phyloP scores from a whole-genome alignment of 2,888 invertebrate genomes.

The Aporophyla lueneburgensis region DNA sequence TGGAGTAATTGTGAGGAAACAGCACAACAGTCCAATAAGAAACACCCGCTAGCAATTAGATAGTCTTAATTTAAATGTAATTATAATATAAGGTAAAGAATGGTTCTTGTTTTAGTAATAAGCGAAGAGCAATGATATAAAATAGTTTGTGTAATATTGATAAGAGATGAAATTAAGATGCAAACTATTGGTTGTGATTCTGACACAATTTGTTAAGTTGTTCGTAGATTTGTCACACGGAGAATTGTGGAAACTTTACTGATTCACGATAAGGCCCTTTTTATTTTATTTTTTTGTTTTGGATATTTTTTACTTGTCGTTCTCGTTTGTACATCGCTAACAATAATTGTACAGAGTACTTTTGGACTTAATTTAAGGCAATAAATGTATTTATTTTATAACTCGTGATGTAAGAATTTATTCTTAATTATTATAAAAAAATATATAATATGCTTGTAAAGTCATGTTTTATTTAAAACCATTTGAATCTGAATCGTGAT shows the following conservation, averaged over 20 bases:
- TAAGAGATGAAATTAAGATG: slow-evolving; percentile 90
- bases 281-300: slow-evolving; percentile 84
- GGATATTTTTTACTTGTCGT: slow-evolving; percentile 88
- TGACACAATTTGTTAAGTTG: slow-evolving; percentile 91
- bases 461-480: slow-evolving; percentile 82
- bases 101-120: slow-evolving; percentile 90
- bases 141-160: slow-evolving; percentile 90
- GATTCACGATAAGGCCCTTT: slow-evolving; percentile 86
- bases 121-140: slow-evolving; percentile 91
- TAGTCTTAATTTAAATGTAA: slow-evolving; percentile 90
- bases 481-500: not conserved
- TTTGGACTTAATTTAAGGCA: slow-evolving; percentile 91
- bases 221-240: slow-evolving; percentile 86
- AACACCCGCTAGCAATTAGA: slow-evolving; percentile 90
- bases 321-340: slow-evolving; percentile 91
- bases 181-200: slow-evolving; percentile 91
- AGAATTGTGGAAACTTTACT: slow-evolving; percentile 82
- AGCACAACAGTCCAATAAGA: slow-evolving; percentile 86
- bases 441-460: slow-evolving; percentile 91
- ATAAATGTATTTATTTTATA: slow-evolving; percentile 91
- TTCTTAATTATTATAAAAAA: slow-evolving; percentile 91
- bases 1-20: slow-evolving; percentile 77
- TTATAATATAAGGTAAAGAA: slow-evolving; percentile 89
- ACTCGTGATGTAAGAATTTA: slow-evolving; percentile 91
- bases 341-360: slow-evolving; percentile 91